Evolutionary conservation across 2,113 vertebrate genomes (phyloP).

Genomic region (Pseudorhombus dupliciocellatus): DNA sequence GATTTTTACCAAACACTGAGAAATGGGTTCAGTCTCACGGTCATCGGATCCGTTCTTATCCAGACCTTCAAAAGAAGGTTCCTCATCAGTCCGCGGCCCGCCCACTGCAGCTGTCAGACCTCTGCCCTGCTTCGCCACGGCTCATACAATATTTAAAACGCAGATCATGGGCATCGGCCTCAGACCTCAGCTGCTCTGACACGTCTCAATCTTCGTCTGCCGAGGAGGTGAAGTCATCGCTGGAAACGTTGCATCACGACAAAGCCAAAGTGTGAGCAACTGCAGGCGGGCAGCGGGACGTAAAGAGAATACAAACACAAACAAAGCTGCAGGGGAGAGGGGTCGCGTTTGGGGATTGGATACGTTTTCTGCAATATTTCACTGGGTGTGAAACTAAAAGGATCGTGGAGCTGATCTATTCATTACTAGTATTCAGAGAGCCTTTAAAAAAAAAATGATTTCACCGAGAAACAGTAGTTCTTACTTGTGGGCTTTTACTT

Average conservation of each 20-base stretch:
- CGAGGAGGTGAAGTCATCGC: background rate
- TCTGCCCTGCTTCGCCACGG: background rate
- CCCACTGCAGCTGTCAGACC: background rate
- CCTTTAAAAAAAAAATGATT: background rate
- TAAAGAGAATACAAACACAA: constrained; percentile 5
- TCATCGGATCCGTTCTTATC: background rate
- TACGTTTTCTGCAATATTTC: background rate
- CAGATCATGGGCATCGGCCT: background rate
- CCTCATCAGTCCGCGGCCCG: too few species aligned
- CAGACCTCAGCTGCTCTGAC: background rate
- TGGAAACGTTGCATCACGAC: background rate
- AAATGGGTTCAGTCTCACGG: background rate
- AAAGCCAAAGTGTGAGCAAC: background rate
- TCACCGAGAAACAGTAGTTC: background rate
- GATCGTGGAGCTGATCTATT: background rate
- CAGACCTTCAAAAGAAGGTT: background rate
- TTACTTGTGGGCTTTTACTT: constrained; percentile 1
- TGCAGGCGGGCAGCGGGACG: constrained; percentile 4
- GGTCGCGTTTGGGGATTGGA: too few species aligned
- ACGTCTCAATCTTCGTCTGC: background rate
- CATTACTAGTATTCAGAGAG: background rate
- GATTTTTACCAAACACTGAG: too few species aligned
- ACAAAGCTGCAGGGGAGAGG: background rate
- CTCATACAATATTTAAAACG: background rate
- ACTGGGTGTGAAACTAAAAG: background rate